Conservation (phyloP, 2,888 invertebrate genomes). For the Taphrorychus bicolor region DNA sequence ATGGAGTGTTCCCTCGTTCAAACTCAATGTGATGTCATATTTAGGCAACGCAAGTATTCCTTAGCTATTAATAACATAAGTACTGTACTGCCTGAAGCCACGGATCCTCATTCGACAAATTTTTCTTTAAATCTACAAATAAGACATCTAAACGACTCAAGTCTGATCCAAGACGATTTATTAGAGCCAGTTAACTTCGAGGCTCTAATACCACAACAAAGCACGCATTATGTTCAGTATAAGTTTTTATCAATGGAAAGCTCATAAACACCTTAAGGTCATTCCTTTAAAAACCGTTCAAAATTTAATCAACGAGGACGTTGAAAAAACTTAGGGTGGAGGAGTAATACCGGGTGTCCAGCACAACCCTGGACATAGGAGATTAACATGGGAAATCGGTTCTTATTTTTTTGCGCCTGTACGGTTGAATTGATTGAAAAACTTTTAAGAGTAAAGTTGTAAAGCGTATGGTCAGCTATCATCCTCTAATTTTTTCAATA, state of each 20-base stretch:
- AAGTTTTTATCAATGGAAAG: slow-evolving; percentile 9
- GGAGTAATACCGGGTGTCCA: slow-evolving; percentile 14
- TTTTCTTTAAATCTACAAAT: slow-evolving; percentile 14
- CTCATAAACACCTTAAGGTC: not conserved
- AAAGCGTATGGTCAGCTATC: too few species aligned
- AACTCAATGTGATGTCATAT: slow-evolving; percentile 13
- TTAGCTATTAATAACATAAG: slow-evolving; percentile 7
- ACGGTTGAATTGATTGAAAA: too few species aligned
- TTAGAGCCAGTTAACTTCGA: slow-evolving; percentile 3
- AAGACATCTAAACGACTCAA: slow-evolving; percentile 10
- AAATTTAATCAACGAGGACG: slow-evolving; percentile 12
- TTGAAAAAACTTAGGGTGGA: slow-evolving; percentile 10
- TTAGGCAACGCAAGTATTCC: slow-evolving; percentile 1
- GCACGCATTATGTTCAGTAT: not conserved
- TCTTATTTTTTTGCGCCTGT: too few species aligned
- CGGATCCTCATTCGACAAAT: not conserved
- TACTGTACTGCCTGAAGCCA: not conserved
- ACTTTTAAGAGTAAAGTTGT: too few species aligned
- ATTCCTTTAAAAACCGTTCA: slow-evolving; percentile 1
- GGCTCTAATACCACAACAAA: not conserved
- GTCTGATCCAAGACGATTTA: slow-evolving; percentile 9
- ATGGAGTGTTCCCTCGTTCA: slow-evolving; percentile 7
- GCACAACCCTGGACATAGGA: too few species aligned
- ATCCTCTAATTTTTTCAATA: too few species aligned
- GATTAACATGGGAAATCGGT: too few species aligned